Conservation (phyloP, 2,113 vertebrate species). For the Stegastes partitus region DNA sequence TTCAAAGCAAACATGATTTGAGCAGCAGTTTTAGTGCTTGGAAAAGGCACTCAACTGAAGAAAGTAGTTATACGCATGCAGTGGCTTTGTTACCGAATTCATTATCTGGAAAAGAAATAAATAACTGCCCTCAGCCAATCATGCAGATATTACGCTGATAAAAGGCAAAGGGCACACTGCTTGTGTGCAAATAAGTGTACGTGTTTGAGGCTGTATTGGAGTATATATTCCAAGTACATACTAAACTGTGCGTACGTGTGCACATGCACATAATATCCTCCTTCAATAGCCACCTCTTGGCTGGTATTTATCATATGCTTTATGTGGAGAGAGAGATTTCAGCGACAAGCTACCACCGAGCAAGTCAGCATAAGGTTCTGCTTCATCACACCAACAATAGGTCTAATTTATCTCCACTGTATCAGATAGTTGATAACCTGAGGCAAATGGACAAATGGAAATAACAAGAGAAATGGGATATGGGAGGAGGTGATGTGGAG, state of each 20-base stretch:
- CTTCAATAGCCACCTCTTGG: slow-evolving; percentile 64
- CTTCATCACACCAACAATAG: slow-evolving; percentile 47
- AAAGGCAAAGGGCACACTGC: slow-evolving; percentile 24
- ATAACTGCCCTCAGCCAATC: slow-evolving; percentile 43
- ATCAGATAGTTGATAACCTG: slow-evolving; percentile 48
- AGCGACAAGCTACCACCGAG: background rate
- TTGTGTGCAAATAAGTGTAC: slow-evolving; percentile 2
- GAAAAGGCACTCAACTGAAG: slow-evolving; percentile 46
- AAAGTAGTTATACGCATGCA: slow-evolving; percentile 29
- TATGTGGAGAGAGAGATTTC: slow-evolving; percentile 37
- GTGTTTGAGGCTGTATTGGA: too few species aligned
- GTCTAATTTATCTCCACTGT: slow-evolving; percentile 52
- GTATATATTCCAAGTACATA: background rate
- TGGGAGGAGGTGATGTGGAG: slow-evolving; percentile 2
- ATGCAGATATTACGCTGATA: slow-evolving; percentile 64
- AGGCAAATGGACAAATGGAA: slow-evolving; percentile 17
- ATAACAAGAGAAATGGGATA: slow-evolving; percentile 36
- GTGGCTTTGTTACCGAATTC: slow-evolving; percentile 40
- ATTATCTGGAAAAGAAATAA: slow-evolving; percentile 56
- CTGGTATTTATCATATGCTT: slow-evolving; percentile 62
- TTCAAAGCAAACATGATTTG: slow-evolving; percentile 68
- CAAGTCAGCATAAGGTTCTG: slow-evolving; percentile 38
- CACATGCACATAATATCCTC: slow-evolving; percentile 36
- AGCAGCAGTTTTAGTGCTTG: slow-evolving; percentile 39
- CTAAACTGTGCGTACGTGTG: background rate